A percentile compares a stretch with the other conserved stretches of the same genome.
Evolutionary conservation across 2,888 invertebrate genomes (phyloP).

Genomic region (Quadroppia sp.): DNA sequence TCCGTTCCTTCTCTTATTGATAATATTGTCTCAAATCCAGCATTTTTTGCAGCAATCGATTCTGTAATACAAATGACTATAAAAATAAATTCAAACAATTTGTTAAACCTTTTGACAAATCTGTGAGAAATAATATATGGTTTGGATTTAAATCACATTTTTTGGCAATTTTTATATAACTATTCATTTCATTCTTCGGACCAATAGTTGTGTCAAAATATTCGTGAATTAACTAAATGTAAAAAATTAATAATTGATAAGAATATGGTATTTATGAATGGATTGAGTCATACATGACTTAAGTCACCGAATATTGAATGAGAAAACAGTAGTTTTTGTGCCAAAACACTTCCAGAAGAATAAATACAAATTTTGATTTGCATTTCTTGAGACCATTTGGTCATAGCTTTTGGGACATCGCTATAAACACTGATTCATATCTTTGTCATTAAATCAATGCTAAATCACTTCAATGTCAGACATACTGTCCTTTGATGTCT

Average conservation of each 20-base stretch:
- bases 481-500: constrained; percentile 82
- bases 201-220: constrained; percentile 86
- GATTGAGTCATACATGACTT: constrained; percentile 59
- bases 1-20: constrained; percentile 75
- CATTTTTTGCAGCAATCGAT: constrained; percentile 71
- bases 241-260: constrained; percentile 34
- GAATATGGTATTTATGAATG: constrained; percentile 37
- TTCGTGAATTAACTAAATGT: constrained; percentile 62
- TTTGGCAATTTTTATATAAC: constrained; percentile 71
- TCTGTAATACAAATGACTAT: constrained; percentile 58
- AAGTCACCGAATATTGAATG: constrained; percentile 73
- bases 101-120: constrained; percentile 69
- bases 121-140: constrained; percentile 79
- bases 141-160: constrained; percentile 63
- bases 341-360: constrained; percentile 85
- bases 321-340: constrained; percentile 80
- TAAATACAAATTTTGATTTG: constrained; percentile 73
- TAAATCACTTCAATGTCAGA: constrained; percentile 50
- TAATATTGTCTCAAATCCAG: constrained; percentile 66
- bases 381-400: constrained; percentile 63
- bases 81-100: constrained; percentile 50
- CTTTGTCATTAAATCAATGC: neutral
- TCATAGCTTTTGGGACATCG: constrained; percentile 72
- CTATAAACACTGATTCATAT: constrained; percentile 70
- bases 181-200: constrained; percentile 68